phyloP scores from a whole-genome alignment of 2,888 invertebrate genomes.

The Microplitis deprimator region DNA sequence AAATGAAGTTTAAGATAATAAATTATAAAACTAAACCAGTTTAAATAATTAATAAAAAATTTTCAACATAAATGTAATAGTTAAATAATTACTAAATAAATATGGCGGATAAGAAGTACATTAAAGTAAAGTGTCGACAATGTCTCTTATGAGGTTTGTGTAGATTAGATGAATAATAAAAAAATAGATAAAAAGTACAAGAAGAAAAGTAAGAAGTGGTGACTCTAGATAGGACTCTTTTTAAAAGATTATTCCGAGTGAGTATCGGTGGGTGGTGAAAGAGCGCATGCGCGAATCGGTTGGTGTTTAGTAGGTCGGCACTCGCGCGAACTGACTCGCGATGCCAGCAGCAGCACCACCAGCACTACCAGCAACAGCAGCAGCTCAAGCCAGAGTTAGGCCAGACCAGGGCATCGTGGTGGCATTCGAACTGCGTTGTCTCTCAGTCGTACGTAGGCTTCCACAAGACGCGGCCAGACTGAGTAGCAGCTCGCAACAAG shows the following conservation, averaged over 20 bases:
- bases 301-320: constrained; percentile 59
- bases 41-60: neutral
- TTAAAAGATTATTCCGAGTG: constrained; percentile 21
- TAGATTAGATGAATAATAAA: neutral
- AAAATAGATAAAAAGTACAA: neutral
- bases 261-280: constrained; percentile 51
- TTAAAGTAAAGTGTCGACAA: constrained; percentile 22
- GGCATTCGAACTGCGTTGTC: constrained; percentile 23
- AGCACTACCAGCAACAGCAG: neutral
- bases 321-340: constrained; percentile 54
- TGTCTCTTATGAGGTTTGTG: constrained; percentile 23
- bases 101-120: neutral
- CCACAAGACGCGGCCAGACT: constrained; percentile 45
- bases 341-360: constrained; percentile 38
- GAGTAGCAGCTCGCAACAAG: constrained; percentile 34
- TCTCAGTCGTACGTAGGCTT: constrained; percentile 56
- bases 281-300: constrained; percentile 51
- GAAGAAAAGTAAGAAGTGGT: constrained; percentile 12
- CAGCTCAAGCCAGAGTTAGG: neutral
- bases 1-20: neutral
- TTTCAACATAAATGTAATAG: neutral
- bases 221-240: constrained; percentile 5
- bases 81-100: neutral
- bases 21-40: neutral
- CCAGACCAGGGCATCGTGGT: constrained; percentile 19